phyloP scores from a whole-genome alignment of 2,797 vertebrate species.

The Mus minutoides region DNA sequence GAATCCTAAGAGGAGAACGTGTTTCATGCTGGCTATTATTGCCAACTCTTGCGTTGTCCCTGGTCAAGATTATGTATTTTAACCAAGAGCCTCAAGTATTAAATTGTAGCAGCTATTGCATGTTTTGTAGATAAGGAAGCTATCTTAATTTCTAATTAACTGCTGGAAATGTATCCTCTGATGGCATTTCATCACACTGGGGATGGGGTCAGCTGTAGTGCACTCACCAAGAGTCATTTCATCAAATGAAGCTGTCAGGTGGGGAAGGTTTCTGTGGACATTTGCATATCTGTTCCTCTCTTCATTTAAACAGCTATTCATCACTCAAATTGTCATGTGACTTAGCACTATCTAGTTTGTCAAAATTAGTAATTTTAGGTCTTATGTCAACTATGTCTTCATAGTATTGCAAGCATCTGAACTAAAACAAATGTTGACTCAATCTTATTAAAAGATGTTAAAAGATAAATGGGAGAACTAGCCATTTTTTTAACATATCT shows the following conservation, averaged over 20 bases:
- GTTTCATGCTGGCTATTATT: background rate
- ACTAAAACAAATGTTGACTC: background rate
- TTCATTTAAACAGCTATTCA: background rate
- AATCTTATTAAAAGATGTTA: constrained; percentile 51
- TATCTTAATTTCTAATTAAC: background rate
- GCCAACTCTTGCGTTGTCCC: background rate
- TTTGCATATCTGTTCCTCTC: background rate
- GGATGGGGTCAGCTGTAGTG: background rate
- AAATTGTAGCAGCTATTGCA: background rate
- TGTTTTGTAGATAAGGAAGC: constrained; percentile 3
- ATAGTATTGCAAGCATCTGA: background rate
- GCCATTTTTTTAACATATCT: background rate
- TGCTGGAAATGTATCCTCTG: background rate
- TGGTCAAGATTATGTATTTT: background rate
- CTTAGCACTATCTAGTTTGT: background rate
- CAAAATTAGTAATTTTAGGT: background rate
- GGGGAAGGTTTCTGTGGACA: background rate
- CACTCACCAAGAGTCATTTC: background rate
- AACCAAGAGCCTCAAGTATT: background rate
- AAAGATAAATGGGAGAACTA: background rate
- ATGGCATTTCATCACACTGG: background rate
- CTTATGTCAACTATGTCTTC: background rate
- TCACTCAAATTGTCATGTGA: background rate
- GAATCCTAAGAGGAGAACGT: background rate
- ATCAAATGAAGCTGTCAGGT: constrained; percentile 6